Percentiles rank a stretch among this genome's conserved stretches.
phyloP scores from a whole-genome alignment of 1,140 invertebrate genomes.

The Wiebesia pumilae region DNA sequence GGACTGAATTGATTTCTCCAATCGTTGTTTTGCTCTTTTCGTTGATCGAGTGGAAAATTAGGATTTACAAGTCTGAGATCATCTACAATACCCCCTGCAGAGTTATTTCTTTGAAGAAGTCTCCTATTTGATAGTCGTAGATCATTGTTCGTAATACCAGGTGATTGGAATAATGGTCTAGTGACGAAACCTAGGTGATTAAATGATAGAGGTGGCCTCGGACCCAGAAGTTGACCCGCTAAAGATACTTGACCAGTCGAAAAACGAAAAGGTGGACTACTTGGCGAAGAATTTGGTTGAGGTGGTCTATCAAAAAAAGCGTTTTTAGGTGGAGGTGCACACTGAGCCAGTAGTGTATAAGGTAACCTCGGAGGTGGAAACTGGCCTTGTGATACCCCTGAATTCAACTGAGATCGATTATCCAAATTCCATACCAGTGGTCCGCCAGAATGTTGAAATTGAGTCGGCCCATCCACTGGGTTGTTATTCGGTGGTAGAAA shows the following conservation, averaged over 20 bases:
- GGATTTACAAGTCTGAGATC: conserved; percentile 54
- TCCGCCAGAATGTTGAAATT: conserved; percentile 51
- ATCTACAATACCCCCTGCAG: conserved; percentile 38
- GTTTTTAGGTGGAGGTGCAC: conserved; percentile 72
- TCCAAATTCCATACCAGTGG: conserved; percentile 72
- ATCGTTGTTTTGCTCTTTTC: not conserved
- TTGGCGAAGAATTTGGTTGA: conserved; percentile 53
- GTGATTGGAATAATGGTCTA: conserved; percentile 50
- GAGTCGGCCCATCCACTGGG: conserved; percentile 58
- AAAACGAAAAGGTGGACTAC: conserved; percentile 52
- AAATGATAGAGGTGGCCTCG: not conserved
- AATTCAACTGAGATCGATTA: conserved; percentile 67
- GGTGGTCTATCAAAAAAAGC: conserved; percentile 59
- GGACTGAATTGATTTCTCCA: not conserved
- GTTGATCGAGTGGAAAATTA: not conserved
- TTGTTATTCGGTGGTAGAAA: conserved; percentile 61
- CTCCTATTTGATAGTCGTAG: conserved; percentile 32
- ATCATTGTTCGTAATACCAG: conserved; percentile 55
- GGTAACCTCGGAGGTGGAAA: conserved; percentile 61
- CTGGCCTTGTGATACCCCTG: conserved; percentile 59
- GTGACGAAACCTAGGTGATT: not conserved
- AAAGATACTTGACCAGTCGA: not conserved
- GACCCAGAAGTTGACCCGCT: conserved; percentile 32
- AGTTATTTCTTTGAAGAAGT: conserved; percentile 10
- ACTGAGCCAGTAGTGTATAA: conserved; percentile 63